Conservation (phyloP, 2,888 invertebrate species). For the Rhamnusium bicolor region DNA sequence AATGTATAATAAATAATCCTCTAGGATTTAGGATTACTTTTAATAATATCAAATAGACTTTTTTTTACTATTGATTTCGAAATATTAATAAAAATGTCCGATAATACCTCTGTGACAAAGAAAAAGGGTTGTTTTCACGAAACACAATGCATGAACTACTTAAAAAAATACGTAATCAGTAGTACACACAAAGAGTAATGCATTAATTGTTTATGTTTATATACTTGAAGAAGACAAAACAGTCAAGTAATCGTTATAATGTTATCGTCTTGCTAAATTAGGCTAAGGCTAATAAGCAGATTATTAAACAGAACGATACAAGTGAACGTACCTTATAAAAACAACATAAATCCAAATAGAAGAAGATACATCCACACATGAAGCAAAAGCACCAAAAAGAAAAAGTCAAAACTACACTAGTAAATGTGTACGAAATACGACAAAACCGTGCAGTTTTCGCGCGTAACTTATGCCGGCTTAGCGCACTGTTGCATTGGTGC, state of each 20-base stretch:
- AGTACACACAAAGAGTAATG: too few species aligned
- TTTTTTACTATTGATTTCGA: too few species aligned
- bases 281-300: constrained; percentile 7
- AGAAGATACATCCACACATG: constrained; percentile 2
- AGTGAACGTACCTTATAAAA: background rate
- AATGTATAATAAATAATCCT: too few species aligned
- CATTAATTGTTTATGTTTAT: too few species aligned
- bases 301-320: background rate
- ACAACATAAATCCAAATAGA: background rate
- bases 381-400: constrained; percentile 8
- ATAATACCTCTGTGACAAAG: background rate
- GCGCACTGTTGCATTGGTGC: constrained; percentile 68
- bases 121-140: background rate
- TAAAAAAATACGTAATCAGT: background rate
- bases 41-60: too few species aligned
- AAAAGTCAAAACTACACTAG: background rate
- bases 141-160: background rate
- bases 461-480: constrained; percentile 54
- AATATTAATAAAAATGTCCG: too few species aligned
- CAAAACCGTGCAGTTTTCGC: constrained; percentile 52
- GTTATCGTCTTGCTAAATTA: background rate
- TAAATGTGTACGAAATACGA: constrained; percentile 21
- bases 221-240: background rate
- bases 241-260: background rate
- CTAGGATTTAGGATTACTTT: too few species aligned